Percentiles rank a stretch among this genome's conserved stretches.
phyloP scores from a whole-genome alignment of 2,113 vertebrate species.

The Eulemur macaco region DNA sequence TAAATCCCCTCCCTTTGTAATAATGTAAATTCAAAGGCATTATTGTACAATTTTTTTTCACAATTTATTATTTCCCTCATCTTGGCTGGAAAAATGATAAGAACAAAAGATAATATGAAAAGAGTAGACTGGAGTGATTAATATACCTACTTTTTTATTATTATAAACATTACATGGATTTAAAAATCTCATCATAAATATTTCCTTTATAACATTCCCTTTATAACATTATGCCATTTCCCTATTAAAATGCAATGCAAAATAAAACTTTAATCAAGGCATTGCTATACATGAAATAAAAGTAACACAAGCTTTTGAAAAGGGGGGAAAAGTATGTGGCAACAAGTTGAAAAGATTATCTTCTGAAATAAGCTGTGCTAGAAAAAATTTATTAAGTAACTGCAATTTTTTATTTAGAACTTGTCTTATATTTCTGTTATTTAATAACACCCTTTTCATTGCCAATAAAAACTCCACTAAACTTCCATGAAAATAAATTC shows the following conservation, averaged over 20 bases:
- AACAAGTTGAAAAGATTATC: background rate
- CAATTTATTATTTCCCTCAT: background rate
- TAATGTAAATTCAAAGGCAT: conserved; percentile 16
- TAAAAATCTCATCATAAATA: conserved; percentile 18
- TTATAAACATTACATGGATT: background rate
- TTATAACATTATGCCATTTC: background rate
- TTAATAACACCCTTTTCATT: conserved; percentile 9
- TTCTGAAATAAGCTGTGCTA: background rate
- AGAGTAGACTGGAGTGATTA: background rate
- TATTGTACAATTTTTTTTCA: background rate
- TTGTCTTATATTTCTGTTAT: background rate
- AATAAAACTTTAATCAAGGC: background rate
- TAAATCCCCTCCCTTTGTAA: background rate
- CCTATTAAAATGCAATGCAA: background rate
- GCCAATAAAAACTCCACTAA: background rate
- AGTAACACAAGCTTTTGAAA: background rate
- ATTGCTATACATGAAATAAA: conserved; percentile 4
- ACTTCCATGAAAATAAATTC: conserved; percentile 26
- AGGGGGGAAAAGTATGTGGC: background rate
- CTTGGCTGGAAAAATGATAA: background rate
- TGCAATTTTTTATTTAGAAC: background rate
- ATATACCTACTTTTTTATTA: background rate
- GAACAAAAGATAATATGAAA: background rate
- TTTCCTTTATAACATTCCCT: background rate
- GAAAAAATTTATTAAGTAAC: background rate